Evolutionary conservation across 2,888 invertebrate genomes (phyloP).

Genomic region (Timema cristinae): DNA sequence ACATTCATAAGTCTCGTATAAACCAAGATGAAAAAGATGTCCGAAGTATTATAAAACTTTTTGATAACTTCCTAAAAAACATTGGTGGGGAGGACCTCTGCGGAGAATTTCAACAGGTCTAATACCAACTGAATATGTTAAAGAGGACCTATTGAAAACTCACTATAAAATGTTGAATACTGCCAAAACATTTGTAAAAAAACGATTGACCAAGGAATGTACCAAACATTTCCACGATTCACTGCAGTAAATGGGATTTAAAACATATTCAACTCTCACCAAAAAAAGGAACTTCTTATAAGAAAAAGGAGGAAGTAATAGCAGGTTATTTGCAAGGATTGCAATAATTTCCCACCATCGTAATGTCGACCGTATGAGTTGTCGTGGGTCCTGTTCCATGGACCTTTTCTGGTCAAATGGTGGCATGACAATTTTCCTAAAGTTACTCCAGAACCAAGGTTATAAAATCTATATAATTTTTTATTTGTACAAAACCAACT

Average conservation of each 20-base stretch:
- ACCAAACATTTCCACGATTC: not conserved
- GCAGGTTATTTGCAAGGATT: too few relatives aligned
- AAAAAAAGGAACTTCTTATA: not conserved
- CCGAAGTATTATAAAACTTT: not conserved
- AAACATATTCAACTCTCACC: not conserved
- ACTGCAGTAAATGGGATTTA: not conserved
- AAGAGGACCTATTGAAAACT: not conserved
- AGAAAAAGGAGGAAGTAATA: too few relatives aligned
- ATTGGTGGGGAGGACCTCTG: not conserved
- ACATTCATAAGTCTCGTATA: not conserved
- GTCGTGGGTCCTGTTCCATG: too few relatives aligned
- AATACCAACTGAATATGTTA: not conserved
- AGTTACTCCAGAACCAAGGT: too few relatives aligned
- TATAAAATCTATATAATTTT: too few relatives aligned
- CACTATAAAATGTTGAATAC: not conserved
- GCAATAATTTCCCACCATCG: too few relatives aligned
- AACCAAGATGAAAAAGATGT: not conserved
- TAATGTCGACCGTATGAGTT: too few relatives aligned
- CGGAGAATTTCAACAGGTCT: conserved; percentile 1
- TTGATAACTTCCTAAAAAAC: not conserved
- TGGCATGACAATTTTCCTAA: too few relatives aligned
- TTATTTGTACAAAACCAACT: too few relatives aligned
- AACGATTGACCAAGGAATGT: not conserved
- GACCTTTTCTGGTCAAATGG: too few relatives aligned
- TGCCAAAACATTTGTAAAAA: not conserved